Base-by-base conservation (phyloP, 2,888 invertebrate genomes). In the Deilephila porcellus region DNA sequence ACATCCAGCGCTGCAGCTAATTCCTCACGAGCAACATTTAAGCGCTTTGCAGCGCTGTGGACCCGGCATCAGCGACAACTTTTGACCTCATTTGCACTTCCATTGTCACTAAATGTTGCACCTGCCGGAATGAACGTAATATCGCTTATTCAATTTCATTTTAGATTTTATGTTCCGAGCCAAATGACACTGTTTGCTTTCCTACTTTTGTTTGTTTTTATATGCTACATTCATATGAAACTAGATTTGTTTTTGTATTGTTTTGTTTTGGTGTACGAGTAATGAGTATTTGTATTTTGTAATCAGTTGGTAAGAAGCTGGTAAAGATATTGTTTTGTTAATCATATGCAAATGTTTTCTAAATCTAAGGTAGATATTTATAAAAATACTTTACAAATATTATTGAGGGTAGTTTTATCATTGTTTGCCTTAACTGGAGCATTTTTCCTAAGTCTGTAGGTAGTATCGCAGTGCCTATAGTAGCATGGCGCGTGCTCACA, bases 1-100 rank as follows among this genome's bases (percentile, higher is more conserved):
- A 29, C n/a, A 53, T 64, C 37, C 37, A 67, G 63, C 17, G 45
- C 62, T 52, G 37, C 8, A 45, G 71, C 45, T 52, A 63, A 37
- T 74, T 82, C 80, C 73, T 32, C 60, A 71, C 70, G 71, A 56
- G 83, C 82, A 84, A 86, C 83, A 83, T 84, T 84, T 86, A 82
- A 83, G 82, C 81, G 78, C 78, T 77, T 77, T 78, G 76, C 78
- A 80, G 77, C 79, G 75, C 75, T 76, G 80, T 80, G 81, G 81
- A 82, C 82, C 81, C 78, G 76, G 75, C 81, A 78, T 81, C 80
- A 80, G 77, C 79, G 76, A 75, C 78, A 86, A 87, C 84, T 84
- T 84, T 83, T 83, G 82, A 86, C 86, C 85, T 85, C 86, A 84
- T 86, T 87, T 84, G 78, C 84, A 84, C 81, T 80, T 76, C 77